These are phyloP conservation scores for Scaptomyza flava DNA, from an alignment of 2,888 invertebrate species.

Conservation along the genomic window DNA sequence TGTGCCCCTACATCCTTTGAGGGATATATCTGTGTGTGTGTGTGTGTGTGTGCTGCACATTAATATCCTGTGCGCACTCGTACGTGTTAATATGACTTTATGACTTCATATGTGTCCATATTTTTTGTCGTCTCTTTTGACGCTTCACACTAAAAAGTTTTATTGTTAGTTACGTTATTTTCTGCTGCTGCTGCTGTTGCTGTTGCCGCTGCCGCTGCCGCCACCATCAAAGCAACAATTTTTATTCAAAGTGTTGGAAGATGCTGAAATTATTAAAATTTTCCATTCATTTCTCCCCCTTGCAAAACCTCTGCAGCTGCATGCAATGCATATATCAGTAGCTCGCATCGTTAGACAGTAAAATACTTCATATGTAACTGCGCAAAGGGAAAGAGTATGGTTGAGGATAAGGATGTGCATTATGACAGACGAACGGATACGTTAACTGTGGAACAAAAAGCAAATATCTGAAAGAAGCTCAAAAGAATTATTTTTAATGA, in stretches of 20 bases:
- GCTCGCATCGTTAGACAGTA: conserved; percentile 45
- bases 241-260: conserved; percentile 77
- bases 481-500: no score
- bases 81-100: conserved; percentile 84
- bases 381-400: conserved; percentile 20
- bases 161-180: conserved; percentile 72
- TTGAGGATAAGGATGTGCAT: conserved; percentile 26
- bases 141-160: conserved; percentile 74
- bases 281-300: conserved; percentile 26
- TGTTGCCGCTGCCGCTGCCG: conserved; percentile 32
- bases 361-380: conserved; percentile 50
- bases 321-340: conserved; percentile 31
- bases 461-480: neutral
- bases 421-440: conserved; percentile 9
- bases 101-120: conserved; percentile 82
- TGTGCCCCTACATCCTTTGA: conserved; percentile 22
- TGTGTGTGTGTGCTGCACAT: conserved; percentile 63
- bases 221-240: conserved; percentile 76
- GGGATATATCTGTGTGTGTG: conserved; percentile 28
- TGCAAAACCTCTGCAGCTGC: conserved; percentile 1
- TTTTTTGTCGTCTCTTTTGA: conserved; percentile 66
- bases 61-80: conserved; percentile 83
- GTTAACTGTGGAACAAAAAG: conserved; percentile 4
- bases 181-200: conserved; percentile 12
- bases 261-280: conserved; percentile 77